Conservation (phyloP, 2,888 invertebrate species). For the Plemyria rubiginata region DNA sequence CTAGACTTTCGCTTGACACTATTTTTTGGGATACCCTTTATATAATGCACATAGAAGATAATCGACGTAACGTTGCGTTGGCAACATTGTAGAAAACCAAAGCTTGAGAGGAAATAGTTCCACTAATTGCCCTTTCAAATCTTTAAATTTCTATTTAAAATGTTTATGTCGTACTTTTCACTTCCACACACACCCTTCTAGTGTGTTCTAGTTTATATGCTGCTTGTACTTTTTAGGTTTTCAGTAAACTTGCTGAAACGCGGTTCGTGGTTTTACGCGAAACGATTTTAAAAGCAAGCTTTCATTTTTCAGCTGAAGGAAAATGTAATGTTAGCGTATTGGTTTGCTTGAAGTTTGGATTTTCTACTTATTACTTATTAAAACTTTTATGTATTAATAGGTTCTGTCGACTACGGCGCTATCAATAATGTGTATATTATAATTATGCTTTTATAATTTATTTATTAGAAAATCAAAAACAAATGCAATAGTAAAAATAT, state of each 20-base stretch:
- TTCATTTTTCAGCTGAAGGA: not conserved
- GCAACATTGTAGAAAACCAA: not conserved
- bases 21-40: too few relatives aligned
- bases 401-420: too few relatives aligned
- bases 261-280: not conserved
- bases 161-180: conserved; percentile 10
- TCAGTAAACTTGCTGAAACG: conserved; percentile 8
- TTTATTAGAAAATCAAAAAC: too few relatives aligned
- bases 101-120: conserved; percentile 20
- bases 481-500: too few relatives aligned
- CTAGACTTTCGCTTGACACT: not conserved
- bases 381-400: too few relatives aligned
- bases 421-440: too few relatives aligned
- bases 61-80: too few relatives aligned
- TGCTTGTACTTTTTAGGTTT: conserved; percentile 9
- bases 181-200: conserved; percentile 16
- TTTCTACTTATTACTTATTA: too few relatives aligned
- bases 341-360: too few relatives aligned
- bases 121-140: conserved; percentile 23
- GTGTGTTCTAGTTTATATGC: conserved; percentile 5
- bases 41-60: too few relatives aligned
- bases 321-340: conserved; percentile 2
- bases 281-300: conserved; percentile 5
- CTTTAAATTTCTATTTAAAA: conserved; percentile 11
- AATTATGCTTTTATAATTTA: too few relatives aligned